These are phyloP conservation scores for Malacosoma neustria DNA, from an alignment of 2,888 invertebrate species.

Conservation along the genomic window DNA sequence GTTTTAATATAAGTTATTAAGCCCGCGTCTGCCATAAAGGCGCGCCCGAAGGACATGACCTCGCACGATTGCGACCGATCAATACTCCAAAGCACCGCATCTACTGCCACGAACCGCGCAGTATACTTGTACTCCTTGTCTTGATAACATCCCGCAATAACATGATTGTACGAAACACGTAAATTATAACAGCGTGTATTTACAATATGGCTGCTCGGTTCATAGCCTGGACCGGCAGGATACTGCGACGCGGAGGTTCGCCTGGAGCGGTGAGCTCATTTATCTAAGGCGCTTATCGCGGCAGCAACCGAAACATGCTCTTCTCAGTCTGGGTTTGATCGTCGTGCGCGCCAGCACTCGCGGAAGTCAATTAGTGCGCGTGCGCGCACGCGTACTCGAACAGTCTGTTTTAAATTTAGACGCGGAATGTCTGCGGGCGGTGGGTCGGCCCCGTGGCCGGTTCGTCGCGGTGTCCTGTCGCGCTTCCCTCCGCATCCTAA, in stretches of 20 bases:
- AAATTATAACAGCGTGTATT: not conserved
- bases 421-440: constrained; percentile 69
- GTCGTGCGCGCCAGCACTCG: constrained; percentile 68
- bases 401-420: constrained; percentile 71
- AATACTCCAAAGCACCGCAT: constrained; percentile 51
- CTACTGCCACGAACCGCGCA: constrained; percentile 45
- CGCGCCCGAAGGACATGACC: constrained; percentile 73
- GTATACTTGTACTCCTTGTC: constrained; percentile 50
- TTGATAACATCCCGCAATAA: constrained; percentile 43
- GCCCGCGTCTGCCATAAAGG: constrained; percentile 49
- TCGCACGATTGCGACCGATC: constrained; percentile 61
- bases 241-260: constrained; percentile 63
- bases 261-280: constrained; percentile 69
- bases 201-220: constrained; percentile 47
- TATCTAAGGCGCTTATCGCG: constrained; percentile 62
- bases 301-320: constrained; percentile 41
- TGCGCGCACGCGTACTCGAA: constrained; percentile 66
- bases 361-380: constrained; percentile 70
- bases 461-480: constrained; percentile 76
- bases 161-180: constrained; percentile 18
- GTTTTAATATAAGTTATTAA: too few relatives aligned
- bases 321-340: constrained; percentile 64
- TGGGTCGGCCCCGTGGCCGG: constrained; percentile 83
- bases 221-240: constrained; percentile 59
- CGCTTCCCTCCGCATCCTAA: constrained; percentile 53